These are phyloP conservation scores for Aplochiton taeniatus DNA, from an alignment of 2,797 vertebrate species.

Conservation along the genomic window DNA sequence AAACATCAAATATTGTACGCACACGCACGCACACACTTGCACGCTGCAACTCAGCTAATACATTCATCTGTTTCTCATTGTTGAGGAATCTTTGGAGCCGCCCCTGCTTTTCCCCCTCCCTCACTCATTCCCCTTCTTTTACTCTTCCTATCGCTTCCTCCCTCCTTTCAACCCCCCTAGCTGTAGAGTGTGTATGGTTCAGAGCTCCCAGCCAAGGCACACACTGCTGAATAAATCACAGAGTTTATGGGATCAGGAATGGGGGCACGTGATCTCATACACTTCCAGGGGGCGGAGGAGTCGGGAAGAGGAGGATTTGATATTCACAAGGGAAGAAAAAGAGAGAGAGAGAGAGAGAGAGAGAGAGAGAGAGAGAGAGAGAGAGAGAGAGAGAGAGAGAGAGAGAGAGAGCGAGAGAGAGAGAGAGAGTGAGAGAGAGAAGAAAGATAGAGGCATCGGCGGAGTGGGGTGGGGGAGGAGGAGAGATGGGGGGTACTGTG, in stretches of 20 bases:
- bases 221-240: conserved; percentile 13
- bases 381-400: neutral
- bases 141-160: neutral
- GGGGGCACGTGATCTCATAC: neutral
- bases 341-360: neutral
- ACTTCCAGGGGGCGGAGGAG: neutral
- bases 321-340: neutral
- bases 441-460: neutral
- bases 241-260: conserved; percentile 13
- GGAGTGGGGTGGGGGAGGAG: neutral
- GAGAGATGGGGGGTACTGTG: neutral
- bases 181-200: conserved; percentile 1
- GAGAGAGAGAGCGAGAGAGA: neutral
- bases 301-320: neutral
- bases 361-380: neutral
- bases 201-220: conserved; percentile 22
- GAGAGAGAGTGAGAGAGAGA: neutral
- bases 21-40: conserved; percentile 12
- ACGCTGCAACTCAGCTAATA: conserved; percentile 34
- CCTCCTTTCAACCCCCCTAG: neutral
- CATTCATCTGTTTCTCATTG: conserved; percentile 72
- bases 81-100: conserved; percentile 61
- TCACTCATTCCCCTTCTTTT: conserved; percentile 4
- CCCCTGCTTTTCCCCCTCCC: conserved; percentile 9
- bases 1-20: conserved; percentile 15